Evolutionary conservation across 1,140 invertebrate species (phyloP).

Genomic region (Sinella curviseta): DNA sequence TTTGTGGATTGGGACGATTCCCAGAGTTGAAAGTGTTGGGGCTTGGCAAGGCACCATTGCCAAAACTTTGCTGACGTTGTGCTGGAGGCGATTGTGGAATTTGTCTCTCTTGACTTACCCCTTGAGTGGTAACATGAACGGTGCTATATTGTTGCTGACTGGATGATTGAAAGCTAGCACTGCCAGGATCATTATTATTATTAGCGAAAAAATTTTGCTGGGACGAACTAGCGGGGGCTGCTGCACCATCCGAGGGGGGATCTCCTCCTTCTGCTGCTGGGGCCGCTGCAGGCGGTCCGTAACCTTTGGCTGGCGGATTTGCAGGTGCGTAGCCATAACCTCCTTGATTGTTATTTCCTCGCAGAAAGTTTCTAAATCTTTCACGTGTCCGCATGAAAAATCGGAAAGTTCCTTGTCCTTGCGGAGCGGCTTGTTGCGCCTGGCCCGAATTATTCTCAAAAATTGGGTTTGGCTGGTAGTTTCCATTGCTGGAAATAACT

Average conservation of each 20-base stretch:
- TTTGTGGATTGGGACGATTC: not conserved
- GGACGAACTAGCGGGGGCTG: not conserved
- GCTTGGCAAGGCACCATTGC: not conserved
- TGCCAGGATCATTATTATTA: not conserved
- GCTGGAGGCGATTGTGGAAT: not conserved
- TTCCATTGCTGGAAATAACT: not conserved
- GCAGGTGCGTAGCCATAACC: not conserved
- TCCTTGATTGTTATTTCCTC: not conserved
- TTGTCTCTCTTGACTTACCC: not conserved
- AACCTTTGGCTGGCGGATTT: not conserved
- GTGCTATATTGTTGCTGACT: not conserved
- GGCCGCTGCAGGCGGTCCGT: not conserved
- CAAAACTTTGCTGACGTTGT: conserved; percentile 1
- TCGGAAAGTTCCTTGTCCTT: not conserved
- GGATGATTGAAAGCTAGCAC: not conserved
- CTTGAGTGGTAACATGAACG: not conserved
- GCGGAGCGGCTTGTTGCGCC: not conserved
- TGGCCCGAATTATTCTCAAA: not conserved
- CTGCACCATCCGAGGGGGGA: not conserved
- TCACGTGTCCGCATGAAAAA: not conserved
- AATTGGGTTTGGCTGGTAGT: not conserved
- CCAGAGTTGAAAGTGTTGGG: conserved; percentile 1
- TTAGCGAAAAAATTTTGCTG: not conserved
- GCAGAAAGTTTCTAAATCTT: not conserved
- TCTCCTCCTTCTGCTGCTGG: too few species aligned